These are phyloP conservation scores for Orgyia antiqua DNA, from an alignment of 2,888 invertebrate genomes.

Conservation along the genomic window DNA sequence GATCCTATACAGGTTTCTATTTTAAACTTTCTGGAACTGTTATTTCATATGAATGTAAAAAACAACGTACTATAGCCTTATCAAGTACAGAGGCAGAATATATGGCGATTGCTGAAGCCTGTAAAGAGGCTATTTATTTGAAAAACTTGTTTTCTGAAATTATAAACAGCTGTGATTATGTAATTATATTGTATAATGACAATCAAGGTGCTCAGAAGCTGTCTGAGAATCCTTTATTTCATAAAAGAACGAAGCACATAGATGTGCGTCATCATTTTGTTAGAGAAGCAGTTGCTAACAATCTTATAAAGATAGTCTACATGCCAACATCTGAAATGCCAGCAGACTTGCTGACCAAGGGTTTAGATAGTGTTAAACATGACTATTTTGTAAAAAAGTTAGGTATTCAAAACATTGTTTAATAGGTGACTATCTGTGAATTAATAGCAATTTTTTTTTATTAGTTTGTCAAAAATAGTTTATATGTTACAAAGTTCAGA, in stretches of 20 bases:
- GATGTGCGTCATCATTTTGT: conserved; percentile 4
- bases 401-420: neutral
- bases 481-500: conserved; percentile 1
- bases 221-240: conserved; percentile 1
- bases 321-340: conserved; percentile 4
- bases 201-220: conserved; percentile 2
- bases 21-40: neutral
- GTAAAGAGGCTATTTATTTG: conserved; percentile 2
- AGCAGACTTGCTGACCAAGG: conserved; percentile 4
- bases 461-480: neutral
- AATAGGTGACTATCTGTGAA: neutral
- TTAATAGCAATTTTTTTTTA: neutral
- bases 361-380: neutral
- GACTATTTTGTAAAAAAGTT: conserved; percentile 1
- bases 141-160: neutral
- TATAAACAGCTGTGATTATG: neutral
- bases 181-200: conserved; percentile 2
- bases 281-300: conserved; percentile 2
- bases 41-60: conserved; percentile 1
- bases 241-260: conserved; percentile 4
- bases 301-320: neutral
- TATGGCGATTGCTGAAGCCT: neutral
- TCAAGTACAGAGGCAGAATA: neutral
- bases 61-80: no score
- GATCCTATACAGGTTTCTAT: neutral